Evolutionary conservation across 2,797 vertebrate genomes (phyloP).

Genomic region (Pterois miles): DNA sequence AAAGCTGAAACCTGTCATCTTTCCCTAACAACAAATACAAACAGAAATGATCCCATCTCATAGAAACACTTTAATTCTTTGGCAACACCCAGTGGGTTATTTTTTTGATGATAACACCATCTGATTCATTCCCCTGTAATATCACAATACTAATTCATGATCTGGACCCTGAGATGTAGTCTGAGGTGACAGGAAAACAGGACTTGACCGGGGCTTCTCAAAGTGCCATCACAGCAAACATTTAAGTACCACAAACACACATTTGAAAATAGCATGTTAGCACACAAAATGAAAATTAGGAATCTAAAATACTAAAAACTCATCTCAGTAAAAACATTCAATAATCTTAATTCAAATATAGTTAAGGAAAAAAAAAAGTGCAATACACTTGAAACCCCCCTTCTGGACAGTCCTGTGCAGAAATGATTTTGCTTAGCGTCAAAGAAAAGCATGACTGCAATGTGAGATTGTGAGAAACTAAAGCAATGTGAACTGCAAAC

Average conservation of each 20-base stretch:
- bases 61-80: constrained; percentile 54
- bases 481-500: background rate
- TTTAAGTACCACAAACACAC: constrained; percentile 7
- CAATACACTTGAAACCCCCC: constrained; percentile 47
- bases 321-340: constrained; percentile 31
- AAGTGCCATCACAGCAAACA: constrained; percentile 64
- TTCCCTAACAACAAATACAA: constrained; percentile 2
- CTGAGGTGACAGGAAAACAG: constrained; percentile 22
- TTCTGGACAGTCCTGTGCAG: constrained; percentile 36
- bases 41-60: constrained; percentile 3
- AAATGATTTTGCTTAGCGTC: constrained; percentile 36
- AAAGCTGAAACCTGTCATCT: background rate
- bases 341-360: constrained; percentile 13
- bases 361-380: constrained; percentile 21
- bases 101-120: constrained; percentile 7
- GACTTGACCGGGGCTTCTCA: constrained; percentile 40
- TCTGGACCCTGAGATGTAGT: constrained; percentile 14
- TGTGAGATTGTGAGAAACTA: background rate
- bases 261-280: background rate
- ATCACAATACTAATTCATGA: constrained; percentile 22
- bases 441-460: constrained; percentile 3
- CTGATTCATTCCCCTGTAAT: background rate
- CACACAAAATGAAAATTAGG: constrained; percentile 31
- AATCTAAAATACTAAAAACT: constrained; percentile 40
- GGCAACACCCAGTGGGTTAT: constrained; percentile 4